Evolutionary conservation across 2,797 vertebrate species (phyloP).

Genomic region (Tachyglossus aculeatus): DNA sequence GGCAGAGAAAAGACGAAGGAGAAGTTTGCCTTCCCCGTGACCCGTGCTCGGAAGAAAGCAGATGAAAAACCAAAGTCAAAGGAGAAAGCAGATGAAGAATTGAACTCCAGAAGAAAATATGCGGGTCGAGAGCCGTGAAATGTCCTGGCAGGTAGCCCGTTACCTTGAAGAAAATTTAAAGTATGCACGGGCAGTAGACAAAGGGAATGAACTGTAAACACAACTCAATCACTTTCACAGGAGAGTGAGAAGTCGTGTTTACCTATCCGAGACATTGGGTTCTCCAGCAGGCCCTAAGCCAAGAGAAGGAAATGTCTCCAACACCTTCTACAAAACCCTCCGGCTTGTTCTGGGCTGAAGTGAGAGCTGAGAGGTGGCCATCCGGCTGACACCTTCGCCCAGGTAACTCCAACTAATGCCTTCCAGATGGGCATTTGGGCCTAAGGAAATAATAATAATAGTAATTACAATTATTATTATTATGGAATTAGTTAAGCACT

Average conservation of each 20-base stretch:
- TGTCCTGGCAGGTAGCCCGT: conserved; percentile 66
- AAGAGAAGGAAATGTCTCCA: conserved; percentile 68
- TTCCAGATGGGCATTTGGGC: conserved; percentile 17
- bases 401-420: conserved; percentile 16
- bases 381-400: conserved; percentile 25
- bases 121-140: conserved; percentile 48
- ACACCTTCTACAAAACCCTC: conserved; percentile 53
- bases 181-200: conserved; percentile 68
- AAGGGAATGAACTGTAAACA: conserved; percentile 68
- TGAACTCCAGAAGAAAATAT: conserved; percentile 50
- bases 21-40: conserved; percentile 24
- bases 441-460: too few species aligned
- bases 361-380: conserved; percentile 54
- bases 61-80: conserved; percentile 26
- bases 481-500: too few species aligned
- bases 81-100: conserved; percentile 48
- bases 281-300: conserved; percentile 62
- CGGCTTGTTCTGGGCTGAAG: conserved; percentile 25
- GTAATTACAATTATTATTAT: too few species aligned
- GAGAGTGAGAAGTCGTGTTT: conserved; percentile 59
- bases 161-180: conserved; percentile 69
- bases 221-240: conserved; percentile 55
- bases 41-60: conserved; percentile 12
- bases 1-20: conserved; percentile 27
- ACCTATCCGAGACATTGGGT: conserved; percentile 67